Base-by-base conservation (phyloP, 2,797 vertebrate species). In the Sylvia borin region DNA sequence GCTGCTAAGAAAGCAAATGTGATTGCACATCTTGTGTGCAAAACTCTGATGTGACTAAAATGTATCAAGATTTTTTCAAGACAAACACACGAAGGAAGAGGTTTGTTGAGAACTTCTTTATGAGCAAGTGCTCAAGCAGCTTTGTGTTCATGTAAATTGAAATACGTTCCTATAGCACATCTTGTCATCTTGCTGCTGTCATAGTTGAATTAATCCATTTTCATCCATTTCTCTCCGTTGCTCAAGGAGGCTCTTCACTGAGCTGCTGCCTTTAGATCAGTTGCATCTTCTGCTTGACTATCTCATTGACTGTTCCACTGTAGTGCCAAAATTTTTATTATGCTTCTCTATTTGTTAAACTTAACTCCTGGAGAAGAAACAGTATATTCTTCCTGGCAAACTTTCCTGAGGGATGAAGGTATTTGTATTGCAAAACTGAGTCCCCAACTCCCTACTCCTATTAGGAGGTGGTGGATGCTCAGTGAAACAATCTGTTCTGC, bases 41-140 rank as follows among this genome's bases (percentile, higher is more conserved):
- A 32, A 85, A 34, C 38, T 70, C 13, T 31, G 34, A 54, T 5
- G 2, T 72, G 17, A 32, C 34, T 65, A 0, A 77, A 75, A 45
- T 40, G 38, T 40, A 27, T 61, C 32, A 50, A 58, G n/a, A 10
- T 32, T 21, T 53, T 77, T 90, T 90, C 45, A 10, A 18, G 27
- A 22, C 14, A 14, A 78, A 38, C 2, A 2, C 25, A 19, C 0
- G 0, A 51, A n/a, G 42, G 11, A 74, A 50, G 10, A 66, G 12
- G 5, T 80, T 70, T 81, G 17, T 75, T 72, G 45, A 0, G 4
- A 68, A 16, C 14, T 73, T 70, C 1, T 1, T 75, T 71, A 13
- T 0, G 0, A 83, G 4, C 57, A 54, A 50, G 5, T 13, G 42
- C 90, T 75, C 4, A 3, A 18, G 20, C 38, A 67, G 7, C 48